Evolutionary conservation across 2,113 vertebrate species (phyloP), one percentile per base, ranked within the genome.

Genomic region (Galemys pyrenaicus): DNA sequence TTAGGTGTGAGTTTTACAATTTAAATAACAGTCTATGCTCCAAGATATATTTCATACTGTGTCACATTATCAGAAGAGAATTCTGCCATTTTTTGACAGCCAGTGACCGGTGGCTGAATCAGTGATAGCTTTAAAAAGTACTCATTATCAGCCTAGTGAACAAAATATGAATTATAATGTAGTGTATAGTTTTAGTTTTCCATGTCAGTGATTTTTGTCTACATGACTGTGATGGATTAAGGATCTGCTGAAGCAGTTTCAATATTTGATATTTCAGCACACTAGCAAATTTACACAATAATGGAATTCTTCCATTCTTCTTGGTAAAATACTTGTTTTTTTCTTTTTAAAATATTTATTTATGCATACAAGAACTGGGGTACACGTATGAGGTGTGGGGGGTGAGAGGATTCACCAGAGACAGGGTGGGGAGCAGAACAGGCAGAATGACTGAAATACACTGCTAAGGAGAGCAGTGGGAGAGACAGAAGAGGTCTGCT

Each of bases 121-220:
- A 30, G 41, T 92, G 89, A 94, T 83, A 75, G 64, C 11, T 86
- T 95, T 93, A 83, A 97, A 91, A 82, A 95, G 71, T 91, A 95
- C 56, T 97, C 78, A 81, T 51, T 91, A 35, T 56, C 82, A 81
- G 58, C 44, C 35, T 51, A 32, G 12, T 58, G n/a, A 95, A 92
- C 88, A 95, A 68, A 89, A 56, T 64, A 64, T 41, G 22, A 56
- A 75, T 88, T 89, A 92, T 44, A 87, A 87, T 58, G 85, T 37
- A 91, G 62, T 28, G 6, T 44, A 84, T 58, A 10, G 64, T 16
- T 86, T 77, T 22, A 95, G 60, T 91, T 24, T 70, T 44, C 46
- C 71, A 6, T 20, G 51, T 70, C 70, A 44, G 60, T 71, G 64
- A 89, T 87, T 94, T 94, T 91, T 85, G 26, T 70, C 87, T 93